Conservation (phyloP, 2,888 invertebrate genomes). For the Tachina grossa region DNA sequence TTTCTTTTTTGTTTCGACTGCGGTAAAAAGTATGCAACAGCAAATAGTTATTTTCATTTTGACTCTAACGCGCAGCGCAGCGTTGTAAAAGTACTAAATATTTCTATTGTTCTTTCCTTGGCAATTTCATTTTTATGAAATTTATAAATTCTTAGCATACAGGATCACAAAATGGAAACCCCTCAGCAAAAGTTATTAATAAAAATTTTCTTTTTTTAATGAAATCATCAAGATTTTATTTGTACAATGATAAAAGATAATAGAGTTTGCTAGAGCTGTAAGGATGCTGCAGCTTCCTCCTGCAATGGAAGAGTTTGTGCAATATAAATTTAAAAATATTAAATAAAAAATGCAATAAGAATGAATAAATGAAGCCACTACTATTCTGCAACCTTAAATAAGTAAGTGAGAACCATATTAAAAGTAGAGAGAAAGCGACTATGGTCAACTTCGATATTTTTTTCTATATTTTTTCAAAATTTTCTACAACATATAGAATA, state of each 20-base stretch:
- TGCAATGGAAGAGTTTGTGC: too few relatives aligned
- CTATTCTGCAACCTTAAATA: too few relatives aligned
- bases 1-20: constrained; percentile 19
- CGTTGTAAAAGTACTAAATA: constrained; percentile 38
- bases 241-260: constrained; percentile 21
- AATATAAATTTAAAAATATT: too few relatives aligned
- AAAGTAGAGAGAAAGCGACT: too few relatives aligned
- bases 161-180: constrained; percentile 23
- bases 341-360: too few relatives aligned
- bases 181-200: constrained; percentile 40
- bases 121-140: constrained; percentile 52
- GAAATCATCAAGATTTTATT: constrained; percentile 50
- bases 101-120: constrained; percentile 48
- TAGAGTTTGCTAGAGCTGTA: not conserved
- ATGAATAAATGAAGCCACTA: too few relatives aligned
- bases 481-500: too few relatives aligned
- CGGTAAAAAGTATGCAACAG: constrained; percentile 43
- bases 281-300: not conserved
- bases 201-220: constrained; percentile 25
- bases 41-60: constrained; percentile 14
- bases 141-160: constrained; percentile 31
- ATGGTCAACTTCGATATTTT: too few relatives aligned
- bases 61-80: not conserved
- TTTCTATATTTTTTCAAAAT: too few relatives aligned
- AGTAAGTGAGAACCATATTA: too few relatives aligned